phyloP scores from a whole-genome alignment of 2,113 vertebrate species.

The Varanus komodoensis region DNA sequence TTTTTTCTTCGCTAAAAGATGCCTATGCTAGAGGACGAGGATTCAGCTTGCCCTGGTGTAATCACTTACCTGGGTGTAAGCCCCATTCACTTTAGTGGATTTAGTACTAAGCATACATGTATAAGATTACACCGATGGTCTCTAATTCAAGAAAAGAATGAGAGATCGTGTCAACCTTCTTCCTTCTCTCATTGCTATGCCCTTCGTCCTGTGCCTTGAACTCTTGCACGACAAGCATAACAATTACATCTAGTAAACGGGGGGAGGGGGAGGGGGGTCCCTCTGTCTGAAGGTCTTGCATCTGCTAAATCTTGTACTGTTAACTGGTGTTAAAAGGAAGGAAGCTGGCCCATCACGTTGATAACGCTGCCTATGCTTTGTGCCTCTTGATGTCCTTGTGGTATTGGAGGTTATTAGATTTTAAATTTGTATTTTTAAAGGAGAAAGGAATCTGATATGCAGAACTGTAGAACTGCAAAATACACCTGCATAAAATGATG shows the following conservation, averaged over 20 bases:
- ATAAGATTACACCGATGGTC: background rate
- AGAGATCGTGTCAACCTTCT: background rate
- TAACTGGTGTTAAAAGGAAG: background rate
- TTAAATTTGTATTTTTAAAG: background rate
- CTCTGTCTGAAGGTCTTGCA: background rate
- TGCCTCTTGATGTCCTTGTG: background rate
- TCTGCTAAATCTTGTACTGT: background rate
- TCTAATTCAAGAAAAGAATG: background rate
- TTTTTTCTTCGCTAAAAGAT: background rate
- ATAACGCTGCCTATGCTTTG: background rate
- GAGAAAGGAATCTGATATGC: background rate
- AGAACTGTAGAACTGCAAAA: background rate
- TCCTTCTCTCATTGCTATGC: background rate
- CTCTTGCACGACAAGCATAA: background rate
- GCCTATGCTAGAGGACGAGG: background rate
- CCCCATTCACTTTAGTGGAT: background rate
- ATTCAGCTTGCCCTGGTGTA: background rate
- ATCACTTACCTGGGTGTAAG: background rate
- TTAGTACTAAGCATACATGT: no score
- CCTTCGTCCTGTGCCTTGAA: background rate
- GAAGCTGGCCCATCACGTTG: background rate
- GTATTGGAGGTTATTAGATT: background rate
- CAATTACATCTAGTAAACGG: background rate
- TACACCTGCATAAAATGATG: background rate
- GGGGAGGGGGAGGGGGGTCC: background rate